These are phyloP conservation scores for Oithona nana DNA, from an alignment of 2,888 invertebrate species.

Conservation along the genomic window DNA sequence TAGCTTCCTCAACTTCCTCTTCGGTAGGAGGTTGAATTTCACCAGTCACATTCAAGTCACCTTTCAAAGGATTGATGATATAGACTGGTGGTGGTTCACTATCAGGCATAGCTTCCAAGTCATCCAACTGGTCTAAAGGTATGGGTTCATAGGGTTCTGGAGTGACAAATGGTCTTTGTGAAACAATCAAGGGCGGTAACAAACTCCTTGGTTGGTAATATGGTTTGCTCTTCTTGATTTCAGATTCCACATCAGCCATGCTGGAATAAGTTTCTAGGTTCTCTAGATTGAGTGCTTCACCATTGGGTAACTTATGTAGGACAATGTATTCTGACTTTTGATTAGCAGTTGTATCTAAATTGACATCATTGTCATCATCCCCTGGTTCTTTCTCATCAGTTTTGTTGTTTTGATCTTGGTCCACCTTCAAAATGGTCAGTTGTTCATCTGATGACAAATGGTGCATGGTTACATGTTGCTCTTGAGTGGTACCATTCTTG, in stretches of 20 bases:
- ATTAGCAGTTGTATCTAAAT: not conserved
- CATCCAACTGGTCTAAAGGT: not conserved
- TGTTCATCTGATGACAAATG: not conserved
- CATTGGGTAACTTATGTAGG: constrained; percentile 10
- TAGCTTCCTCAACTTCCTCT: not conserved
- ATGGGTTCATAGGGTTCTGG: not conserved
- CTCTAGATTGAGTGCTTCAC: constrained; percentile 10
- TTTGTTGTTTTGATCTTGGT: not conserved
- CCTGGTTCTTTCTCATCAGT: not conserved
- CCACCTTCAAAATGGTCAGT: not conserved
- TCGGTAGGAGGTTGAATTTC: not conserved
- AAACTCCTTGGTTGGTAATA: not conserved
- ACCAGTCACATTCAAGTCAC: not conserved
- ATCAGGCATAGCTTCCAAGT: not conserved
- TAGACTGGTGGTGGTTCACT: not conserved
- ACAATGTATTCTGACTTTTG: constrained; percentile 2
- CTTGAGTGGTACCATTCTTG: not conserved
- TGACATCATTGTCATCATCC: not conserved
- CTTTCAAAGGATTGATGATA: not conserved
- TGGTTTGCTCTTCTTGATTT: not conserved
- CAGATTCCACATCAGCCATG: constrained; percentile 4
- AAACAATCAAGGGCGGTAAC: not conserved
- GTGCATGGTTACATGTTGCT: not conserved
- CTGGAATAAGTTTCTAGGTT: constrained; percentile 7
- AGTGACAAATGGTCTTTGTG: not conserved